Percentiles rank a stretch among this genome's conserved stretches.
phyloP scores from a whole-genome alignment of 1,140 invertebrate species.

The Lasaia peninsularis region DNA sequence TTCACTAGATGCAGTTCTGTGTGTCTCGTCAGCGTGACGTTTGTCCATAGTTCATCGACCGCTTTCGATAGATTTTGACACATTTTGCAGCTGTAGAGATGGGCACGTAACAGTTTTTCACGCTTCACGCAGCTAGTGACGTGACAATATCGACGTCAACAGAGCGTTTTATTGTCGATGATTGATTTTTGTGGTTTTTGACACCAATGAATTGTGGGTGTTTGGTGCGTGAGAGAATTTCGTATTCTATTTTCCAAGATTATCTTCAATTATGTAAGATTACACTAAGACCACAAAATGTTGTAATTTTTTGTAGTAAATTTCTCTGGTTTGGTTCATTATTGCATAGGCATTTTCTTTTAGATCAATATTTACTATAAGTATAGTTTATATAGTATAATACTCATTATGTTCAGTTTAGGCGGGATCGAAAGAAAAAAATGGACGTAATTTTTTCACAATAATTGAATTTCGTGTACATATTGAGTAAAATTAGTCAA shows the following conservation, averaged over 20 bases:
- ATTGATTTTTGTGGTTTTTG: conserved; percentile 50
- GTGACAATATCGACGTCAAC: conserved; percentile 53
- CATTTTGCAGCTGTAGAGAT: conserved; percentile 38
- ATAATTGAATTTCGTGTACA: no score
- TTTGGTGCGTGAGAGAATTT: conserved; percentile 24
- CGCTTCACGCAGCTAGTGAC: conserved; percentile 49
- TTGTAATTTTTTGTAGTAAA: neutral
- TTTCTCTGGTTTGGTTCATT: neutral
- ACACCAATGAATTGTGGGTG: conserved; percentile 30
- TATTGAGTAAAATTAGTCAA: no score
- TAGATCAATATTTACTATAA: neutral
- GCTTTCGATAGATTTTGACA: conserved; percentile 40
- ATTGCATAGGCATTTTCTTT: neutral
- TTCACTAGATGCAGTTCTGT: no score
- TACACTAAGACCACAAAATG: neutral
- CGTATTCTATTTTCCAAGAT: neutral
- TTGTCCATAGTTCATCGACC: conserved; percentile 39
- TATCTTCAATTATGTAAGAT: neutral
- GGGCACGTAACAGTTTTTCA: conserved; percentile 46
- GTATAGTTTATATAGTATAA: no score
- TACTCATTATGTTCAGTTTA: no score
- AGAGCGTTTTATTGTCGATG: conserved; percentile 46
- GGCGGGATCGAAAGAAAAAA: no score
- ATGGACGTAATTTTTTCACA: no score
- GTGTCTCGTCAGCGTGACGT: no score